Conservation (phyloP, 2,888 invertebrate species). For the Oxystoma pomonae region DNA sequence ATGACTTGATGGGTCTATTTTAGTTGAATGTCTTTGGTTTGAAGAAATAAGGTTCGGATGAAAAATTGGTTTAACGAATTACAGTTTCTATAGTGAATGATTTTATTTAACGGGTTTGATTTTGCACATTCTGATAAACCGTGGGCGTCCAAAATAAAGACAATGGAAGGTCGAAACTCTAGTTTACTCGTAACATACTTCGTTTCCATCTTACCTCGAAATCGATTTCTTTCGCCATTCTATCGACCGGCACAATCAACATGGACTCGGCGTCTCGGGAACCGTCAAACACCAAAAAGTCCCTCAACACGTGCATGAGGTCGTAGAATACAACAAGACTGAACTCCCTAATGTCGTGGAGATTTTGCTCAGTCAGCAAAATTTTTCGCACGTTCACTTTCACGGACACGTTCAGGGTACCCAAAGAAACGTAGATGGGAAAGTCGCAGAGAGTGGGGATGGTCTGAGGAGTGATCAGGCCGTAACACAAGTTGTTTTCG, state of each 20-base stretch:
- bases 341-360: slow-evolving; percentile 57
- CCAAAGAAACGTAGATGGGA: slow-evolving; percentile 66
- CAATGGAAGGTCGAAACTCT: too few species aligned
- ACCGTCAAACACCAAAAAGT: slow-evolving; percentile 54
- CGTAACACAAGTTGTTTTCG: slow-evolving; percentile 53
- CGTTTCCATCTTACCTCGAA: slow-evolving; percentile 49
- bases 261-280: slow-evolving; percentile 48
- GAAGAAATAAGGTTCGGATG: too few species aligned
- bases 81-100: too few species aligned
- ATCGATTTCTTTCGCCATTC: slow-evolving; percentile 51
- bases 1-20: too few species aligned
- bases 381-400: slow-evolving; percentile 51
- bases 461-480: slow-evolving; percentile 57
- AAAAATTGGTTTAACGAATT: too few species aligned
- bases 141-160: too few species aligned
- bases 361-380: slow-evolving; percentile 47
- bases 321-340: slow-evolving; percentile 73
- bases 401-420: slow-evolving; percentile 54
- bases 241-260: slow-evolving; percentile 49
- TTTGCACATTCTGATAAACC: too few species aligned
- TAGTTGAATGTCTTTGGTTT: too few species aligned
- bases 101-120: too few species aligned
- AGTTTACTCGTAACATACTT: neutral
- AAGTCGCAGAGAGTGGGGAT: slow-evolving; percentile 64
- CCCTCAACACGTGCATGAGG: slow-evolving; percentile 60